Percentiles rank a stretch among this genome's conserved stretches.
These are phyloP conservation scores for Phaonia tiefii DNA, from an alignment of 2,888 invertebrate genomes.

Conservation along the genomic window DNA sequence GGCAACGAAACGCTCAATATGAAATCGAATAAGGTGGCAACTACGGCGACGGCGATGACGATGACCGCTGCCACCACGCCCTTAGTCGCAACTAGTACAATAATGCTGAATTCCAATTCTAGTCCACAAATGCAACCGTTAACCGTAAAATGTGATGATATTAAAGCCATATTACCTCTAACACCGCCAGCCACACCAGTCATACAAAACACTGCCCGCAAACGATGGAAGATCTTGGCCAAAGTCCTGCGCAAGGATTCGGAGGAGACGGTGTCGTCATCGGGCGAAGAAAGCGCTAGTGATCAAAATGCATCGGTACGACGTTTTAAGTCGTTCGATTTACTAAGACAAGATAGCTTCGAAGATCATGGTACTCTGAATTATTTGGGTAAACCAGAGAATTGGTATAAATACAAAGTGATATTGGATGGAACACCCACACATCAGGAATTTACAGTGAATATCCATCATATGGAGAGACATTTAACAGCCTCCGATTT, in stretches of 20 bases:
- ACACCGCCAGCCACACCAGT: conserved; percentile 78
- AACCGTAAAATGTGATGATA: conserved; percentile 66
- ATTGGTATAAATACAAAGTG: conserved; percentile 85
- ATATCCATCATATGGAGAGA: conserved; percentile 83
- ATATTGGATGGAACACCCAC: conserved; percentile 76
- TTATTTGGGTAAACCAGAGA: conserved; percentile 80
- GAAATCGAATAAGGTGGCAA: conserved; percentile 35
- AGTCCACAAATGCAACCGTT: conserved; percentile 60
- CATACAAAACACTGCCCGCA: conserved; percentile 82
- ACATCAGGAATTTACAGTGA: conserved; percentile 81
- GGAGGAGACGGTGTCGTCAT: conserved; percentile 78
- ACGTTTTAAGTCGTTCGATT: conserved; percentile 83
- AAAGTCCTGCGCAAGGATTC: conserved; percentile 83
- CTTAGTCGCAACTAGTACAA: conserved; percentile 7
- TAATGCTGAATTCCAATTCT: conserved; percentile 52
- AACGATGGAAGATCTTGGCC: conserved; percentile 87
- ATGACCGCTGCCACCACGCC: not conserved
- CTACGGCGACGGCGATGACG: conserved; percentile 30
- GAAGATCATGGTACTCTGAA: conserved; percentile 79
- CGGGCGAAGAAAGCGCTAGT: conserved; percentile 76
- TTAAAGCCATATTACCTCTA: conserved; percentile 72
- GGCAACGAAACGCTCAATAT: conserved; percentile 48
- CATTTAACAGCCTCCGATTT: conserved; percentile 86
- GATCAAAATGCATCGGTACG: conserved; percentile 82
- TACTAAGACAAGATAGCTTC: conserved; percentile 81